phyloP scores from a whole-genome alignment of 30 jellyfish, hydroid and myxozoan genomes.

The Pelagia noctiluca region DNA sequence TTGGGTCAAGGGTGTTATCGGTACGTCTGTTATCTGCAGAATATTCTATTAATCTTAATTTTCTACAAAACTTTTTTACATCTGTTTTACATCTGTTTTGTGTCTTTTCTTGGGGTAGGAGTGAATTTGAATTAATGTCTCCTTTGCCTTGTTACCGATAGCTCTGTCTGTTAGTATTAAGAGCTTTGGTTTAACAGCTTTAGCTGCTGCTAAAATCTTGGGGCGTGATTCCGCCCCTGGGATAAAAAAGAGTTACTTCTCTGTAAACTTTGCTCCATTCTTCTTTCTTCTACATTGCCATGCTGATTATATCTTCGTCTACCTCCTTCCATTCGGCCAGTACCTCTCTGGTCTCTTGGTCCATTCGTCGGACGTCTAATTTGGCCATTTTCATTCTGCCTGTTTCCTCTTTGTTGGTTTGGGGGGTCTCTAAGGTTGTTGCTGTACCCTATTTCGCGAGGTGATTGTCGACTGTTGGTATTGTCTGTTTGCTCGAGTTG shows the following conservation, averaged over 20 bases:
- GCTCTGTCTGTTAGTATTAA: not conserved
- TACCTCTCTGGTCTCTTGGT: not conserved
- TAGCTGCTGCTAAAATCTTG: not conserved
- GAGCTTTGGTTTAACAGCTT: not conserved
- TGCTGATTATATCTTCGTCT: not conserved
- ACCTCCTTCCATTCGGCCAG: not conserved
- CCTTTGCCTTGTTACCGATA: not conserved
- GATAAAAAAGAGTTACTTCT: not conserved
- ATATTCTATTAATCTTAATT: not conserved
- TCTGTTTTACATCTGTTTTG: not conserved
- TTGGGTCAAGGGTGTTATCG: not conserved
- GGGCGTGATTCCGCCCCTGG: not conserved
- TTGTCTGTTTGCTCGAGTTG: not conserved
- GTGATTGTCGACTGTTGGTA: not conserved
- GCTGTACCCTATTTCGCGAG: not conserved
- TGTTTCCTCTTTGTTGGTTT: not conserved
- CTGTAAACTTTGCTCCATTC: not conserved
- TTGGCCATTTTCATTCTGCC: not conserved
- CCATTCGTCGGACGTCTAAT: not conserved
- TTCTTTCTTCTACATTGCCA: not conserved
- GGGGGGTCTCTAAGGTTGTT: not conserved
- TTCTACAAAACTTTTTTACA: not conserved
- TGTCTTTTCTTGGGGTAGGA: not conserved
- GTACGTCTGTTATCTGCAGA: not conserved
- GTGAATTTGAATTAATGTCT: not conserved